Percentiles rank a stretch among this genome's conserved stretches.
These are phyloP conservation scores for Pao palembangensis DNA, from an alignment of 2,113 vertebrate genomes.

Conservation along the genomic window DNA sequence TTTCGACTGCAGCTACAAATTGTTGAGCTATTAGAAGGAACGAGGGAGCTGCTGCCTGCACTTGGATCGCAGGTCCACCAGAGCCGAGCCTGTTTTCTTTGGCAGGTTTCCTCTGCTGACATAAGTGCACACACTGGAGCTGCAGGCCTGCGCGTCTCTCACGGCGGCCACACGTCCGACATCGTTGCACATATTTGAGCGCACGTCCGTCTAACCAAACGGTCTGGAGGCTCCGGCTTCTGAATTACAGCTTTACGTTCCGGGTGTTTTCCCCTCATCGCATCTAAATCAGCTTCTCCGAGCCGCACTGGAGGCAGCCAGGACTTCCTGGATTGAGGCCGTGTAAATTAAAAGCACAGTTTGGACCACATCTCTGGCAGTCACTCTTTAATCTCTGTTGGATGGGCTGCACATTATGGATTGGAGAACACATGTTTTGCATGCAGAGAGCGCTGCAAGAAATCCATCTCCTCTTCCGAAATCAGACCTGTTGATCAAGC, in stretches of 20 bases:
- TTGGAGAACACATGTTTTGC: constrained; percentile 8
- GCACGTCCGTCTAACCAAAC: constrained; percentile 30
- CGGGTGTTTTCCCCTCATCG: constrained; percentile 31
- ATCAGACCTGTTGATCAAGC: constrained; percentile 44
- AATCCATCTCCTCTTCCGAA: constrained; percentile 49
- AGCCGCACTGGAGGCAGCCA: constrained; percentile 21
- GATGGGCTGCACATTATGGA: not conserved
- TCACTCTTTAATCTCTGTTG: constrained; percentile 6
- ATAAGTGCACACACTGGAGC: constrained; percentile 32
- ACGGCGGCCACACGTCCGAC: constrained; percentile 31
- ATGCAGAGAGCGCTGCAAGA: constrained; percentile 43
- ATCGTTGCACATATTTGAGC: constrained; percentile 13
- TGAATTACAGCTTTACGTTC: constrained; percentile 55
- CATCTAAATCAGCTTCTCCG: constrained; percentile 34
- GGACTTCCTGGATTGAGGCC: constrained; percentile 17
- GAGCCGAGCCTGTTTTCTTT: constrained; percentile 47
- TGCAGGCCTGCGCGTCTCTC: constrained; percentile 16
- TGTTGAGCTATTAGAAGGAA: constrained; percentile 8
- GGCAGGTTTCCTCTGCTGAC: constrained; percentile 51
- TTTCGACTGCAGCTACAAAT: constrained; percentile 11
- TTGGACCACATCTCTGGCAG: constrained; percentile 24
- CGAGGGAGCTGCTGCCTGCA: constrained; percentile 28
- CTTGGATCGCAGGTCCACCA: constrained; percentile 31
- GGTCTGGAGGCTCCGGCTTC: constrained; percentile 30
- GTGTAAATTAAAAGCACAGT: constrained; percentile 31